These are phyloP conservation scores for Sebastes oblongus DNA, from an alignment of 2,797 vertebrate genomes.

Conservation along the genomic window DNA sequence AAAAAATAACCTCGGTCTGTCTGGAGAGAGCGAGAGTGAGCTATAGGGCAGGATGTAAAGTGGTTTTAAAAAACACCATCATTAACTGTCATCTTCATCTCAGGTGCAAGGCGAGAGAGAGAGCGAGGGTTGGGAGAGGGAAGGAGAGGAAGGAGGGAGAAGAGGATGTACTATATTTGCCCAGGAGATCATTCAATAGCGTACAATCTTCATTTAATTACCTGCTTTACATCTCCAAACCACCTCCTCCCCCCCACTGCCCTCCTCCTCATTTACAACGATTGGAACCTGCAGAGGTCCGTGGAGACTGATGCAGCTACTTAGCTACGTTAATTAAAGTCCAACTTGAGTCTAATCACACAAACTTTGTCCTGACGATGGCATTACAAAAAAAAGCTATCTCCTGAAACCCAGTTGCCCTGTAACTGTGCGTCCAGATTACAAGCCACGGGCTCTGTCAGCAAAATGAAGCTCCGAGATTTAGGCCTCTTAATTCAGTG, in stretches of 20 bases:
- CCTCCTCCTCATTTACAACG: conserved; percentile 8
- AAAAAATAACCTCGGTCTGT: conserved; percentile 34
- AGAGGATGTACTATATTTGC: conserved; percentile 42
- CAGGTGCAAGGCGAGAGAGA: conserved; percentile 45
- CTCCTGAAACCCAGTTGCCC: conserved; percentile 27
- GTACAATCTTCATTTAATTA: conserved; percentile 80
- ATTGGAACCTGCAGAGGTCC: conserved; percentile 53
- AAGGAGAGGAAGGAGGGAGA: conserved; percentile 18
- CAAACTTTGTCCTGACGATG: conserved; percentile 66
- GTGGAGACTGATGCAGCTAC: conserved; percentile 65
- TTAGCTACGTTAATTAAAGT: conserved; percentile 79
- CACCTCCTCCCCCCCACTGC: background rate
- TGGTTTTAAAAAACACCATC: conserved; percentile 72
- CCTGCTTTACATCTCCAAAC: conserved; percentile 42
- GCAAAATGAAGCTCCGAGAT: conserved; percentile 55
- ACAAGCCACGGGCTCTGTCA: conserved; percentile 42
- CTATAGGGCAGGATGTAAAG: conserved; percentile 55
- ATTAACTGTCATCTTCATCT: conserved; percentile 75
- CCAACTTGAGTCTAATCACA: conserved; percentile 73
- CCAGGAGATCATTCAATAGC: conserved; percentile 73
- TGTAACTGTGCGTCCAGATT: conserved; percentile 53
- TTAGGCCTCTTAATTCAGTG: conserved; percentile 60
- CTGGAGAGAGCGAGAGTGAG: conserved; percentile 56
- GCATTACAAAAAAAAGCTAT: conserved; percentile 51
- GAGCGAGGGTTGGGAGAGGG: conserved; percentile 14